Evolutionary conservation across 2,888 invertebrate species (phyloP), one percentile per base, ranked within the genome.

Genomic region (Steinernema carpocapsae): DNA sequence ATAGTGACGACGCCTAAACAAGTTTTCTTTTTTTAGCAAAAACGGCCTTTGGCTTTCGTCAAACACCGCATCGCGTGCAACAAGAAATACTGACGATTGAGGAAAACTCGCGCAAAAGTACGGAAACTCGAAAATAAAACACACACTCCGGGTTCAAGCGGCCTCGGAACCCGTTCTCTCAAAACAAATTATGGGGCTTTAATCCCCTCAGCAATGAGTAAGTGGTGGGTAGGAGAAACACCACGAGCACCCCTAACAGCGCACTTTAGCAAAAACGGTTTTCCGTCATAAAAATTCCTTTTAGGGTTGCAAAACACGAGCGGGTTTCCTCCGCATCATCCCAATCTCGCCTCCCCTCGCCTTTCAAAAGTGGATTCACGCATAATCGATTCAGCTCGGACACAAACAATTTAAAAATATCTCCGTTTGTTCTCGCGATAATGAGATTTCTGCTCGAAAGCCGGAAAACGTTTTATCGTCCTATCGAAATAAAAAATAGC

Each of bases 351-450:
- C 32, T 29, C 64, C 17, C 64, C 14, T 64, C 48, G 48, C 48
- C 14, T 48, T 48, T 48, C 64, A 32, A 29, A 64, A 64, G 64
- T 17, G 48, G 48, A 48, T 48, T 64, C 64, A 17, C 48, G 37
- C 29, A 64, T 32, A 64, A 64, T 64, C 64, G 64, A 64, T 64
- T 32, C 14, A 12, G 19, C 29, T 32, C 64, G 64, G 26, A 29
- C 29, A 64, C 22, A 64, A 64, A 29, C 56, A 56, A 64, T 32
- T 64, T 64, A 6, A 32, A 64, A 29, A 29, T 12, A 29, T 64
- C 17, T 64, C 32, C 17, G 4, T 48, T 48, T 48, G 48, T 48
- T 48, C 48, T 17, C 48, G 4, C 48, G n/a, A 14, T 14, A 19
- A 37, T 37, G 4, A 37, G 37, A 37, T 37, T 37, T 37, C 37